Evolutionary conservation across 2,797 vertebrate genomes (phyloP).

Genomic region (Acanthurus leucopareius): DNA sequence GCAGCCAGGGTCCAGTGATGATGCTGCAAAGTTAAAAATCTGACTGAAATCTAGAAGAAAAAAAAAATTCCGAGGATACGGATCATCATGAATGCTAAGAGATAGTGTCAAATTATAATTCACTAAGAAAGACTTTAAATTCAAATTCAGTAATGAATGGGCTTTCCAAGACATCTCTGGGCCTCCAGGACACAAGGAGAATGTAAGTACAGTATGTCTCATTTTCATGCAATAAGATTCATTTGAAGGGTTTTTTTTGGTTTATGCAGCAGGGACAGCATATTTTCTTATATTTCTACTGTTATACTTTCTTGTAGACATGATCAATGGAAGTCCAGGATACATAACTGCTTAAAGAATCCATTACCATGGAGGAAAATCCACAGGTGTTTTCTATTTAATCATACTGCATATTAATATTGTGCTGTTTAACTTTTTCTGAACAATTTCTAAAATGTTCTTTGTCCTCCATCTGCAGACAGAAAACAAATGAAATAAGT

Average conservation of each 20-base stretch:
- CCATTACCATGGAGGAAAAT: constrained; percentile 38
- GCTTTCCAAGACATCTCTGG: constrained; percentile 28
- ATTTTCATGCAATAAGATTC: neutral
- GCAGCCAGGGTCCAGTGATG: neutral
- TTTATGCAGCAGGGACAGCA: neutral
- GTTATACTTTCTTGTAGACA: constrained; percentile 45
- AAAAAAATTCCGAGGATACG: neutral
- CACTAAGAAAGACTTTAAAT: neutral
- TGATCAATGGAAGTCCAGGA: constrained; percentile 59
- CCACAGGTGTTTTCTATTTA: constrained; percentile 44
- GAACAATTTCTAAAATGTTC: constrained; percentile 9
- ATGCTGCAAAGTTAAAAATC: neutral
- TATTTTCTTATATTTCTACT: constrained; percentile 8
- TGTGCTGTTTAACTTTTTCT: constrained; percentile 16
- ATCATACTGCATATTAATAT: constrained; percentile 9
- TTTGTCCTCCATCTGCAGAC: constrained; percentile 47
- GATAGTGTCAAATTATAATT: neutral
- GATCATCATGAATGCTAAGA: constrained; percentile 5
- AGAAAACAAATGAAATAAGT: constrained; percentile 53
- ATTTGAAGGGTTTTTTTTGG: neutral
- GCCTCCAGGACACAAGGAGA: constrained; percentile 31
- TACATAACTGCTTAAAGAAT: constrained; percentile 61
- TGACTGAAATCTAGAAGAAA: neutral
- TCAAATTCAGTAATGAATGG: constrained; percentile 38
- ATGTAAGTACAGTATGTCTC: constrained; percentile 47